Conservation (phyloP, 2,113 vertebrate species). For the Larimichthys crocea region DNA sequence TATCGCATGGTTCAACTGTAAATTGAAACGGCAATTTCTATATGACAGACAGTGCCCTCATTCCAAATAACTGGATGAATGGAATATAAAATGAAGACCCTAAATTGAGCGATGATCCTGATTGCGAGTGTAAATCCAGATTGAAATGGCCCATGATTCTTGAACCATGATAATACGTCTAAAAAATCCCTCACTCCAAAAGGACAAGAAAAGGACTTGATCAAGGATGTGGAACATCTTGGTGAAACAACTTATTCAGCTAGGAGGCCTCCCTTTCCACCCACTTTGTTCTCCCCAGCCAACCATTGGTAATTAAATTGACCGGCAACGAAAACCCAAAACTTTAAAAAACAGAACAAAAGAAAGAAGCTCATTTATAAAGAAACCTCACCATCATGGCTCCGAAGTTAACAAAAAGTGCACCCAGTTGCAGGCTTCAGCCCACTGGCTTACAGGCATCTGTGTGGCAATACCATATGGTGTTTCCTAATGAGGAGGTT, state of each 20-base stretch:
- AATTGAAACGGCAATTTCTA: conserved; percentile 19
- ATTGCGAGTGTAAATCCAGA: not conserved
- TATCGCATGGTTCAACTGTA: conserved; percentile 26
- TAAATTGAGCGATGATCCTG: conserved; percentile 2
- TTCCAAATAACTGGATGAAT: conserved; percentile 21
- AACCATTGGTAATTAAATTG: conserved; percentile 25
- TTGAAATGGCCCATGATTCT: not conserved
- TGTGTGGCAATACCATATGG: conserved; percentile 76
- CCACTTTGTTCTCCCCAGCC: not conserved
- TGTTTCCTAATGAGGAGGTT: conserved; percentile 78
- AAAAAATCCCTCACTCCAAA: not conserved
- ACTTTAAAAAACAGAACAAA: not conserved
- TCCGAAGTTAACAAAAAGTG: conserved; percentile 54
- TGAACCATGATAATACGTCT: not conserved
- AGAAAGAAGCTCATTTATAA: conserved; percentile 18
- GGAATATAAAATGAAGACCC: not conserved
- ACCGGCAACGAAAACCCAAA: conserved; percentile 32
- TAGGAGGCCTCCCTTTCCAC: not conserved
- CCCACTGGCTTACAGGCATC: conserved; percentile 71
- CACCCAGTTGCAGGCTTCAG: conserved; percentile 59
- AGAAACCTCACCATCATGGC: conserved; percentile 26
- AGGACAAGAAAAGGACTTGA: conserved; percentile 5
- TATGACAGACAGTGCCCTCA: not conserved
- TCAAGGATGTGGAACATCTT: conserved; percentile 7
- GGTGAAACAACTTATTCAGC: not conserved